Evolutionary conservation across 2,113 vertebrate species (phyloP).

Genomic region (Clarias gariepinus): DNA sequence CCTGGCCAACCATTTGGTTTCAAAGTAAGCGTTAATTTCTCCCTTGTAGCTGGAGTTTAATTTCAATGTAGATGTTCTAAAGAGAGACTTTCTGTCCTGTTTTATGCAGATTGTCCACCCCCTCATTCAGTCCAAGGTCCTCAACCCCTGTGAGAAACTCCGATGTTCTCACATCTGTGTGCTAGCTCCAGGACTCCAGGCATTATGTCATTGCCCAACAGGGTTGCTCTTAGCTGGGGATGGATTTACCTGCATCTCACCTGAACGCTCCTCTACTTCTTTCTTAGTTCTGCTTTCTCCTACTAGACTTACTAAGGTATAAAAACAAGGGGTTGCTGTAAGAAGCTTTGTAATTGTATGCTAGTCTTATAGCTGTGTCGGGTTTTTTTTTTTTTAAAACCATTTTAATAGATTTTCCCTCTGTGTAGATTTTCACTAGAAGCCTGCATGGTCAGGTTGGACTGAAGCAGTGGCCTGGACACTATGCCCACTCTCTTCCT

Average conservation of each 20-base stretch:
- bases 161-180: conserved; percentile 86
- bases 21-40: conserved; percentile 69
- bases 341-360: background rate
- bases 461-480: conserved; percentile 69
- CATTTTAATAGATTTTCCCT: too few relatives aligned
- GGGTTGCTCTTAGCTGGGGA: conserved; percentile 74
- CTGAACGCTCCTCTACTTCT: conserved; percentile 66
- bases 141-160: conserved; percentile 69
- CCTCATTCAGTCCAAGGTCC: conserved; percentile 67
- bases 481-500: conserved; percentile 66
- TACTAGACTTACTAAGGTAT: conserved; percentile 76
- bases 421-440: conserved; percentile 77
- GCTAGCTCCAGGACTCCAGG: conserved; percentile 64
- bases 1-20: conserved; percentile 82
- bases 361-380: background rate
- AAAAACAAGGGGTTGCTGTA: background rate
- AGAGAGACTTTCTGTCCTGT: background rate
- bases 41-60: background rate
- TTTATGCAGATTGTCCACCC: conserved; percentile 66
- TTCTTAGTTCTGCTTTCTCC: conserved; percentile 77
- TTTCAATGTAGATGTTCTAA: background rate
- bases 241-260: conserved; percentile 70
- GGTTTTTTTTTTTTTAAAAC: too few relatives aligned
- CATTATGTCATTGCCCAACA: conserved; percentile 78
- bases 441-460: conserved; percentile 61